Evolutionary conservation across 1,140 invertebrate genomes (phyloP), one percentile per base, ranked within the genome.

Genomic region (Hermatobates lingyangjiaoensis): DNA sequence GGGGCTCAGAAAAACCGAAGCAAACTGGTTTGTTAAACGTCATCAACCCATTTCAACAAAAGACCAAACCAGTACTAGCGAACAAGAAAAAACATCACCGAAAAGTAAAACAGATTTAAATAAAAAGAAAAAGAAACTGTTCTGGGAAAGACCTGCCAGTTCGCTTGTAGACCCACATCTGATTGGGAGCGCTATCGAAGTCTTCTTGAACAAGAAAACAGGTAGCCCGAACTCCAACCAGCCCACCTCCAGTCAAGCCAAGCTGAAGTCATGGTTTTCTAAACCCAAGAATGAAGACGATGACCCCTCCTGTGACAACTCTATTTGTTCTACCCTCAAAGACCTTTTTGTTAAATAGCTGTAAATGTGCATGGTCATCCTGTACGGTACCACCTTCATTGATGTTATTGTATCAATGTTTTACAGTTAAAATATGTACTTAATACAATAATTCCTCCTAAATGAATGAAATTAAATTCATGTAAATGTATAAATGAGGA

Each of bases 101-200:
- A n/a, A n/a, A n/a, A n/a, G n/a, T n/a, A n/a, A n/a, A n/a, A n/a
- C n/a, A n/a, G n/a, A n/a, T n/a, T n/a, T n/a, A n/a, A 64, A 68
- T 34, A 64, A 67, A 24, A 67, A 65, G 47, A 42, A 42, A 20
- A 60, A 59, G 55, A 75, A 74, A 56, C 77, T 81, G 18, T 63
- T 81, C 0, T 82, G 80, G 79, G 80, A 83, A 55, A 76, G 74
- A 47, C 71, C 70, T 7, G 74, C 76, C n/a, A 80, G 80, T 1
- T 80, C 80, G 0, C 71, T 80, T 40, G 80, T 86, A 3, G 82
- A 86, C 58, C 77, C 83, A 3, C 78, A 82, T 58, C 74, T 81
- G 0, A 65, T 87, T 7, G 83, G 83, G 18, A 83, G 73, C 59
- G 83, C 82, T 4, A 87, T 87, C 51, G 81, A 87, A 66, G 82